Base-by-base conservation (phyloP, 2,113 vertebrate species). In the Pedionomus torquatus region DNA sequence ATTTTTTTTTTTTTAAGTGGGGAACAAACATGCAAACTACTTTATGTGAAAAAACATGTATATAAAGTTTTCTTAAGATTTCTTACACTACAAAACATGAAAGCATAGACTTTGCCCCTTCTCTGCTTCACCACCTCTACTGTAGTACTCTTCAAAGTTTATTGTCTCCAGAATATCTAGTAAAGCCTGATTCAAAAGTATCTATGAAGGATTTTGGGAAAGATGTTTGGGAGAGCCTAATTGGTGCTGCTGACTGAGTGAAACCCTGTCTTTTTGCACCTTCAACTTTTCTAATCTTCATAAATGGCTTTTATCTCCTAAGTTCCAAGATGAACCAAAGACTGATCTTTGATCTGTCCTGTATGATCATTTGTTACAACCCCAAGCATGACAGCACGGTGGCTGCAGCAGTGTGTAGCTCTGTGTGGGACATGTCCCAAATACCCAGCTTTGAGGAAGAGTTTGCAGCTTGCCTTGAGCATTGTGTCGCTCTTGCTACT, bases 341-440 rank as follows among this genome's bases (percentile, higher is more conserved):
- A 16, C 24, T 82, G 49, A 23, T 61, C 49, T 44, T 58, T 46
- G 46, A 24, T 49, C 43, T 74, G 46, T 63, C 30, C 31, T 26
- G 18, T 2, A 11, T 0, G 0, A n/a, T 31, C 18, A 19, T 28
- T 48, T 58, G 6, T 48, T 21, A 61, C 3, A 78, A 19, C 55
- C 31, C 48, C 44, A 18, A 65, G 28, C 39, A 25, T 6, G 19
- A 24, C 9, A 88, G 57, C 8, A 12, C 24, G 41, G 24, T 25
- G 58, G 60, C 51, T 84, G 23, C 37, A 52, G 72, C 49, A 70
- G 31, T 0, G 0, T 48, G 37, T 17, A 41, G 14, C 37, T 91
- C 30, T 2, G 2, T 10, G 7, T 31, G 69, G 21, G 64, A 49
- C 64, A 77, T 0, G 0, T 31, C 17, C 71, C 83, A 89, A 87